Evolutionary conservation across 2,797 vertebrate species (phyloP), one percentile per base, ranked within the genome.

Genomic region (Microctenopoma stevenorrisi): DNA sequence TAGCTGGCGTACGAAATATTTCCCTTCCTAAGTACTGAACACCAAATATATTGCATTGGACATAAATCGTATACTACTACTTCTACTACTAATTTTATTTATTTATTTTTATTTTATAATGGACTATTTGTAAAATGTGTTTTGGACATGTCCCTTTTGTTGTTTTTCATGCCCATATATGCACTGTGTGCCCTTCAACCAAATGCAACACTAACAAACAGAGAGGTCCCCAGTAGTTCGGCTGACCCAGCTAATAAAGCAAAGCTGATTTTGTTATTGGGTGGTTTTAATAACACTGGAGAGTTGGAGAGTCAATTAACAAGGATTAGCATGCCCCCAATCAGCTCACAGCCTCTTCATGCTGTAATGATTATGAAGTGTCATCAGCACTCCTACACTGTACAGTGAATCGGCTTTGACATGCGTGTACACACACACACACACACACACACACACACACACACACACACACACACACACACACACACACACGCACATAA

Each of bases 291-390:
- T 90, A 87, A 89, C 83, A 77, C 84, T 87, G 71, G 82, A 88
- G 84, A 84, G 72, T 69, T 86, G 69, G 84, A 88, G 87, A 91
- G 90, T 89, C 88, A 92, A 91, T 91, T 92, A 90, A 89, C 86
- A 86, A 83, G 89, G 88, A 92, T 91, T 91, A 89, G 74, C 79
- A 79, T 82, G 84, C 66, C 87, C 86, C 86, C 87, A 89, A 90
- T 88, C 86, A 87, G 83, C 88, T 84, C 82, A 74, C 64, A 87
- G 80, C 76, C 88, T 88, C 88, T 87, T 86, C 85, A 86, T 80
- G 81, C 88, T 89, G 80, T 86, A 86, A 87, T 91, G 84, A 89
- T 90, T 87, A 87, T 87, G 68, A 79, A 91, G 89, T 86, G 85
- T 89, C 88, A 88, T 87, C 78, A 85, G 77, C 76, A 88, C 90